A percentile compares a stretch with the other conserved stretches of the same genome.
Conservation (phyloP, 2,888 invertebrate genomes). For the Cantharis flavilabris region DNA sequence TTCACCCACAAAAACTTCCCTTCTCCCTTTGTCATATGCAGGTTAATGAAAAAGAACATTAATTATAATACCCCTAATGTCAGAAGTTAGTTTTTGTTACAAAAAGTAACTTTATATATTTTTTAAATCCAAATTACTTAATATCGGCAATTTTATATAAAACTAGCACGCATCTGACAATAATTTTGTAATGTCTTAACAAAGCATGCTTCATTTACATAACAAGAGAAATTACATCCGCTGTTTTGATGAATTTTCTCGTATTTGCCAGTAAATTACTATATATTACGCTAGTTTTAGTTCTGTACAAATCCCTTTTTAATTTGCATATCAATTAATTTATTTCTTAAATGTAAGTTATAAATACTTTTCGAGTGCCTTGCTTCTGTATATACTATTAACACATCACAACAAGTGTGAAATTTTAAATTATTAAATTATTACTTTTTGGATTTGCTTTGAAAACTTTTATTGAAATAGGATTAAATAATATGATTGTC, state of each 20-base stretch:
- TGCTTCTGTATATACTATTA: background rate
- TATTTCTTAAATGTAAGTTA: background rate
- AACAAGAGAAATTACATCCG: constrained; percentile 23
- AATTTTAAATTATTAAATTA: constrained; percentile 4
- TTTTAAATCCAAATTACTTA: background rate
- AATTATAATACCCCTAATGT: constrained; percentile 21
- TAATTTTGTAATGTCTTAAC: constrained; percentile 14
- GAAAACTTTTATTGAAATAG: constrained; percentile 13
- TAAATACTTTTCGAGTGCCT: background rate
- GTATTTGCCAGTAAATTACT: constrained; percentile 22
- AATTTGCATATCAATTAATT: constrained; percentile 17
- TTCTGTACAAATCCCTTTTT: constrained; percentile 11
- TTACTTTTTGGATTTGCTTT: constrained; percentile 6
- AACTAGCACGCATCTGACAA: constrained; percentile 5
- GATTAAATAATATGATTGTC: constrained; percentile 15
- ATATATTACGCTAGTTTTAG: constrained; percentile 16
- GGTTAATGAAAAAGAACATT: constrained; percentile 23
- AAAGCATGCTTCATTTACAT: constrained; percentile 19
- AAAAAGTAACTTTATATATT: background rate
- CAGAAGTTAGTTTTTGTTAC: background rate
- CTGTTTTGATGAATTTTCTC: constrained; percentile 26
- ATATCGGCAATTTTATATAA: background rate
- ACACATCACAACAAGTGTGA: background rate
- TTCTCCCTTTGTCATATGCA: constrained; percentile 16
- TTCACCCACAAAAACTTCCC: constrained; percentile 13